These are phyloP conservation scores for Apodemia zela DNA, from an alignment of 2,888 invertebrate species.

Conservation along the genomic window DNA sequence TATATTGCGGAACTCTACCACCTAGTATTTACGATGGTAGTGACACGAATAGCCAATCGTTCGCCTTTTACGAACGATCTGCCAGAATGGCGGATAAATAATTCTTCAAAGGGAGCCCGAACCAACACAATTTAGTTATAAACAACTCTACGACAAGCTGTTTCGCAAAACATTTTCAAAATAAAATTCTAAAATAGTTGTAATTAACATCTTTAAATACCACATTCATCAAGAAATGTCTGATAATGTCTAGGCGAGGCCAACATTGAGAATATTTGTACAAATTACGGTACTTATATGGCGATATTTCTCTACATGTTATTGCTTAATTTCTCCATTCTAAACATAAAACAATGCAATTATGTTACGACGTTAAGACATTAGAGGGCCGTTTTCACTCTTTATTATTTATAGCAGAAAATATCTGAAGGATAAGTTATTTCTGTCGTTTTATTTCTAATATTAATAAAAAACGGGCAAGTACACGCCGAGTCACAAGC, in stretches of 20 bases:
- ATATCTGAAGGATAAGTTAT: neutral
- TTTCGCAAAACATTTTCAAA: neutral
- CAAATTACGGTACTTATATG: neutral
- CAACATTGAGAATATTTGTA: slow-evolving; percentile 11
- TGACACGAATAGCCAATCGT: too few species aligned
- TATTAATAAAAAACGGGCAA: too few species aligned
- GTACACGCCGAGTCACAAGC: too few species aligned
- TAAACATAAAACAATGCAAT: neutral
- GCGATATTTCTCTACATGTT: slow-evolving; percentile 4
- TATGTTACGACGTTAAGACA: neutral
- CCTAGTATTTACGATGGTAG: too few species aligned
- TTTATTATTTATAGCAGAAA: neutral
- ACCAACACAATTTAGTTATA: neutral
- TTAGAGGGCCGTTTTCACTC: neutral
- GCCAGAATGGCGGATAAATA: too few species aligned
- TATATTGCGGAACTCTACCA: too few species aligned
- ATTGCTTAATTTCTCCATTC: slow-evolving; percentile 5
- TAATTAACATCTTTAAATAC: slow-evolving; percentile 2
- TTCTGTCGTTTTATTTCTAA: too few species aligned
- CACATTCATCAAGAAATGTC: slow-evolving; percentile 5
- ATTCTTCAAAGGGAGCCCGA: neutral
- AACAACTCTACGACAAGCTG: neutral
- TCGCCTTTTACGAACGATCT: too few species aligned
- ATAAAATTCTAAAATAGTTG: neutral
- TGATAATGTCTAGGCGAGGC: neutral